Conservation (phyloP, 2,113 vertebrate genomes). For the Crocuta crocuta region DNA sequence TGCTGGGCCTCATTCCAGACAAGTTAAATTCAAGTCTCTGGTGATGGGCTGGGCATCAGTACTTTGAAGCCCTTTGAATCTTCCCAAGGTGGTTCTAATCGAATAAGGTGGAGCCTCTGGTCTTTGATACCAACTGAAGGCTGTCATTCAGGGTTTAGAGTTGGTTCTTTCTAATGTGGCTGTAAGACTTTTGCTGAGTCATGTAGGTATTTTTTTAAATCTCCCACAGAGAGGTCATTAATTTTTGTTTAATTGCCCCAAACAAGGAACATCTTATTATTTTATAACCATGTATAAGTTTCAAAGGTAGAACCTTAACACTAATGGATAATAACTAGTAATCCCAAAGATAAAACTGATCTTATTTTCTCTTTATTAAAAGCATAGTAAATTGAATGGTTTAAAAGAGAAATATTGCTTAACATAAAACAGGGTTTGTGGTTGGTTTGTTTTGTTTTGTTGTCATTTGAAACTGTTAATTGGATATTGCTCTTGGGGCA, state of each 20-base stretch:
- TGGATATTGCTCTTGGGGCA: not conserved
- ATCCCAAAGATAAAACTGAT: not conserved
- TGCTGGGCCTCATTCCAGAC: not conserved
- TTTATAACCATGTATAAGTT: not conserved
- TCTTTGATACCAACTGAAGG: not conserved
- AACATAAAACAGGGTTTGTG: not conserved
- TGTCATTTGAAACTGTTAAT: not conserved
- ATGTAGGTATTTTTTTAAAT: not conserved
- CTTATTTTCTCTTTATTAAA: conserved; percentile 14
- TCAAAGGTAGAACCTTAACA: not conserved
- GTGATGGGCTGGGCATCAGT: accelerated
- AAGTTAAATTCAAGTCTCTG: too few relatives aligned
- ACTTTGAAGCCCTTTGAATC: not conserved
- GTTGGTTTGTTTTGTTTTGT: not conserved
- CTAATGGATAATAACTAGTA: not conserved
- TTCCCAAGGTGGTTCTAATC: not conserved
- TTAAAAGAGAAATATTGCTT: not conserved
- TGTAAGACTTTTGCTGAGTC: not conserved
- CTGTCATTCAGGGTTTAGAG: not conserved
- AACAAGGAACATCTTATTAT: not conserved
- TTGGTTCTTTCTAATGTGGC: not conserved
- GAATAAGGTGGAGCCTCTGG: not conserved
- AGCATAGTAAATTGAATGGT: not conserved
- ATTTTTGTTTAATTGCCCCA: not conserved
- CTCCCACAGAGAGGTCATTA: not conserved